Conservation (phyloP, 2,797 vertebrate genomes). For the Sebastiscus albofasciatus region DNA sequence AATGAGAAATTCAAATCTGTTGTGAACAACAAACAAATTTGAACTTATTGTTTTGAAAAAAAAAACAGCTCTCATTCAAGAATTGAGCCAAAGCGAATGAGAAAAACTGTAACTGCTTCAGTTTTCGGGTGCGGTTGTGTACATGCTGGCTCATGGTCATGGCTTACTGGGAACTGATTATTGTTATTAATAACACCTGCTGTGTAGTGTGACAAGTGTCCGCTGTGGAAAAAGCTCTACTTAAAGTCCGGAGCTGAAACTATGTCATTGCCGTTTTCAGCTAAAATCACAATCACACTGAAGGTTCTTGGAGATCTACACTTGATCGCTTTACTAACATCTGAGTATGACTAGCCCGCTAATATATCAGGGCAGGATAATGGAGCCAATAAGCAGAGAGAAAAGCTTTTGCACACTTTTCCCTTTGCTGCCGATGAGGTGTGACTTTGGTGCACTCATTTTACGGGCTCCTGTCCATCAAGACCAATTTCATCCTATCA, state of each 20-base stretch:
- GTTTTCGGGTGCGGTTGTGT: background rate
- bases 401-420: background rate
- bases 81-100: no score
- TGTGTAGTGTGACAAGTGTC: background rate
- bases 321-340: background rate
- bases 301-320: background rate
- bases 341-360: background rate
- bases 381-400: background rate
- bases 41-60: no score
- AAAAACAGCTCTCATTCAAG: no score
- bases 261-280: background rate
- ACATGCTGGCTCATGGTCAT: background rate
- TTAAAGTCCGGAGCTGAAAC: background rate
- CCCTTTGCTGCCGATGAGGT: background rate
- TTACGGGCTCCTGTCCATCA: background rate
- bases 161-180: background rate
- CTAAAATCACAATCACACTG: background rate
- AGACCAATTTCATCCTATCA: background rate
- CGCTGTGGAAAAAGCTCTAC: background rate
- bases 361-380: background rate
- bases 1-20: no score
- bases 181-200: background rate
- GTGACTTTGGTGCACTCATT: background rate
- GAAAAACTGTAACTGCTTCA: background rate
- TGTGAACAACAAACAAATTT: no score